Conservation (phyloP, 1,140 invertebrate genomes). For the Elysia chlorotica region DNA sequence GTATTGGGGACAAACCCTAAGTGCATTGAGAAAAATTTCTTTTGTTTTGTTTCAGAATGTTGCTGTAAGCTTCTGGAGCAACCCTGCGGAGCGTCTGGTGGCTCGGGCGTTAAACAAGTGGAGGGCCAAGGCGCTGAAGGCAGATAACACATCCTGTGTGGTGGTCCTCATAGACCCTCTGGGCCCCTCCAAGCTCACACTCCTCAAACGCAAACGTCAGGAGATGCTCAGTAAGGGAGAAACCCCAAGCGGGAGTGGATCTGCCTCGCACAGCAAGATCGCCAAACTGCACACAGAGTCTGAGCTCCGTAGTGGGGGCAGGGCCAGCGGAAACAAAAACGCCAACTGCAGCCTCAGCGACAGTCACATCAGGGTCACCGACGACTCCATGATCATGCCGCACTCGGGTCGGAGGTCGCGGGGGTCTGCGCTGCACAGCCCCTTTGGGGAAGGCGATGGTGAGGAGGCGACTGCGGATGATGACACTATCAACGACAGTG, state of each 20-base stretch:
- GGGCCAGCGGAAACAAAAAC: background rate
- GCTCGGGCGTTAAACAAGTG: constrained; percentile 78
- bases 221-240: constrained; percentile 26
- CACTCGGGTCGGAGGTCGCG: background rate
- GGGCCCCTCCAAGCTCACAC: constrained; percentile 63
- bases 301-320: background rate
- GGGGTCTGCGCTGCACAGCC: no score
- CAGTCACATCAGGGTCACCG: constrained; percentile 15
- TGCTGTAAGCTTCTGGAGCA: constrained; percentile 63
- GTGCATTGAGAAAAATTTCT: no score
- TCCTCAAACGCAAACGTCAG: constrained; percentile 47
- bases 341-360: constrained; percentile 23
- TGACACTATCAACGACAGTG: constrained; percentile 11
- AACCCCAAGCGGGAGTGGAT: background rate
- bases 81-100: constrained; percentile 89
- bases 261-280: background rate
- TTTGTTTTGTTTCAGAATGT: constrained; percentile 46
- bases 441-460: no score
- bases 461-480: no score
- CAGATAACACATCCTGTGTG: constrained; percentile 94
- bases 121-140: constrained; percentile 77
- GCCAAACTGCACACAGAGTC: background rate
- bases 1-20: no score
- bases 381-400: constrained; percentile 11
- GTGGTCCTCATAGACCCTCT: constrained; percentile 91